phyloP scores from a whole-genome alignment of 2,113 vertebrate genomes.

The Dermatemys mawii region DNA sequence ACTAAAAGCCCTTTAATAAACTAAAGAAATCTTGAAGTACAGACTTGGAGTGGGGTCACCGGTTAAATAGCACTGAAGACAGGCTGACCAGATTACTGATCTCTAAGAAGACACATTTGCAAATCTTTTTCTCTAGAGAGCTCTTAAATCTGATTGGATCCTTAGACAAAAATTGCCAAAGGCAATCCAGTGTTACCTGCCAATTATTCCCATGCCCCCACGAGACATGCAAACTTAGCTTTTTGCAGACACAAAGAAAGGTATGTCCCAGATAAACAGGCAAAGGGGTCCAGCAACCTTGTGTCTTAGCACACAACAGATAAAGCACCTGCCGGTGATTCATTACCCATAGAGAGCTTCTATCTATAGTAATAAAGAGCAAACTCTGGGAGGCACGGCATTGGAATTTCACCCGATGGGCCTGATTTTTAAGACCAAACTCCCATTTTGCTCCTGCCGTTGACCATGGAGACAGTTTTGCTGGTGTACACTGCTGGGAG shows the following conservation, averaged over 20 bases:
- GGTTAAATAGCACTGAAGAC: not conserved
- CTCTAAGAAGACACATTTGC: not conserved
- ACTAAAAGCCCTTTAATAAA: not conserved
- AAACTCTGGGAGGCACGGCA: not conserved
- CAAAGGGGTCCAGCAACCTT: not conserved
- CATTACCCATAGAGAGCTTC: not conserved
- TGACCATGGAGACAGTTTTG: not conserved
- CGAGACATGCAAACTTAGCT: not conserved
- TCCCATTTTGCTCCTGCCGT: not conserved
- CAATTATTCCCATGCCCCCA: not conserved
- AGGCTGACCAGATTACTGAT: not conserved
- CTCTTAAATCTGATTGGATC: not conserved
- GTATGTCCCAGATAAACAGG: not conserved
- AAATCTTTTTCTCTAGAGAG: not conserved
- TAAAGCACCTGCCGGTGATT: not conserved
- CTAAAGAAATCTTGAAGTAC: not conserved
- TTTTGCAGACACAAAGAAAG: not conserved
- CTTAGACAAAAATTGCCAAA: not conserved
- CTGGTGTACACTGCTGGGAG: not conserved
- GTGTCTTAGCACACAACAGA: not conserved
- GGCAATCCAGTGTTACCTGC: not conserved
- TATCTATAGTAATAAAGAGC: not conserved
- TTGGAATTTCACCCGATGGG: not conserved
- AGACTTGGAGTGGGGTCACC: too few relatives aligned
- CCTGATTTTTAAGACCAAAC: not conserved